Percentiles rank a stretch among this genome's conserved stretches.
phyloP scores from a whole-genome alignment of 2,113 vertebrate species.

The Odobenus rosmarus region DNA sequence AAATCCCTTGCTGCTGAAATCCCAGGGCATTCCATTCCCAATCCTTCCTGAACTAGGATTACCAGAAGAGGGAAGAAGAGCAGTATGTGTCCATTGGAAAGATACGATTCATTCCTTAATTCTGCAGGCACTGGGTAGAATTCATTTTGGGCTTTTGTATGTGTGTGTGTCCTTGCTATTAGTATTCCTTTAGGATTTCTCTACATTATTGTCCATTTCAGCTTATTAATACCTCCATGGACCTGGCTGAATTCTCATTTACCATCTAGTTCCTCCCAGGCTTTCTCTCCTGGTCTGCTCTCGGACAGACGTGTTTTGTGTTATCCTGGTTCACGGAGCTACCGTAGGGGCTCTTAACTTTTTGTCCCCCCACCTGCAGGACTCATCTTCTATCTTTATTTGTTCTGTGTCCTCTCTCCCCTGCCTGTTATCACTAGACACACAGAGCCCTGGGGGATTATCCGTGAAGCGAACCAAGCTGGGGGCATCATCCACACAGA shows the following conservation, averaged over 20 bases:
- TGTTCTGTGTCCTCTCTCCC: not conserved
- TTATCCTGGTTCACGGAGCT: not conserved
- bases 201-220: not conserved
- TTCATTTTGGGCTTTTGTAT: not conserved
- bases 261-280: not conserved
- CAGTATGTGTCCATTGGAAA: not conserved
- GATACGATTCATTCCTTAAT: not conserved
- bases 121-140: not conserved
- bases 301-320: not conserved
- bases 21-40: not conserved
- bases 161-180: fast-evolving
- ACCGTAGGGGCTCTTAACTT: not conserved
- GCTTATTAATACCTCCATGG: not conserved
- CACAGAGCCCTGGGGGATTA: not conserved
- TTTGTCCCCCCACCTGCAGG: not conserved
- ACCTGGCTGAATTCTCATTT: not conserved
- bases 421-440: not conserved
- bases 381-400: not conserved
- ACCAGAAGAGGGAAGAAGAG: not conserved
- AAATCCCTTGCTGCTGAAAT: not conserved
- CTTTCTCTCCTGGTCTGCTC: not conserved
- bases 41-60: not conserved
- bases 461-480: not conserved
- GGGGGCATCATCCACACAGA: not conserved
- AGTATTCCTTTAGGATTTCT: not conserved